These are phyloP conservation scores for Centropus unirufus DNA, from an alignment of 2,113 vertebrate species.

Conservation along the genomic window DNA sequence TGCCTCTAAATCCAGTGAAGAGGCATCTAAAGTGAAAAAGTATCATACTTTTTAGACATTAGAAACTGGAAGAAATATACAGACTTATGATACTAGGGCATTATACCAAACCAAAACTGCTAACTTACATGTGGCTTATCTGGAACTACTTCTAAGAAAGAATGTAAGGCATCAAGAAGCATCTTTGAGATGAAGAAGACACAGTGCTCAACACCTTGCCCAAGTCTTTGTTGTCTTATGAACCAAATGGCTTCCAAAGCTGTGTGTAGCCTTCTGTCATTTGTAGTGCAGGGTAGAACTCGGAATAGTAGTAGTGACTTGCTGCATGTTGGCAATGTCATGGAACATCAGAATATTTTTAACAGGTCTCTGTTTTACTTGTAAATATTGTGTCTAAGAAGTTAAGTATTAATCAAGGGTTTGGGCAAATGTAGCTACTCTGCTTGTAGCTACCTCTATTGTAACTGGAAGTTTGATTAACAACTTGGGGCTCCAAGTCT, in stretches of 20 bases:
- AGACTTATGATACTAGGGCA: neutral
- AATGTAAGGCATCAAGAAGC: neutral
- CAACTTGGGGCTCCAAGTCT: neutral
- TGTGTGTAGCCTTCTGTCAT: neutral
- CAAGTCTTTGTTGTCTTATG: neutral
- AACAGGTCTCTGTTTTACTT: constrained; percentile 56
- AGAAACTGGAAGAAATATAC: neutral
- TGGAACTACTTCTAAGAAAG: neutral
- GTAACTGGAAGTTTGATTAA: neutral
- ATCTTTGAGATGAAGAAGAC: neutral
- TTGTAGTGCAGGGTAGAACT: neutral
- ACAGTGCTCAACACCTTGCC: neutral
- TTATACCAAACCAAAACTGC: neutral
- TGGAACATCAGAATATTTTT: constrained; percentile 43
- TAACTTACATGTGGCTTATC: neutral
- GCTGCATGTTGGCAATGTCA: neutral
- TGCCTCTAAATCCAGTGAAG: constrained; percentile 84
- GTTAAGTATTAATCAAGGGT: neutral
- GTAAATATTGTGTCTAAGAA: constrained; percentile 65
- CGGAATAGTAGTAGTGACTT: neutral
- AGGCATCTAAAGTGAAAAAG: constrained; percentile 76
- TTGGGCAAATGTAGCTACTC: neutral
- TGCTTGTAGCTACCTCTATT: neutral
- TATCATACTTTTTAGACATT: neutral
- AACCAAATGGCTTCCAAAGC: neutral